Evolutionary conservation across 2,888 invertebrate genomes (phyloP), one percentile per base, ranked within the genome.

Genomic region (Pachycephus smyrnensis): DNA sequence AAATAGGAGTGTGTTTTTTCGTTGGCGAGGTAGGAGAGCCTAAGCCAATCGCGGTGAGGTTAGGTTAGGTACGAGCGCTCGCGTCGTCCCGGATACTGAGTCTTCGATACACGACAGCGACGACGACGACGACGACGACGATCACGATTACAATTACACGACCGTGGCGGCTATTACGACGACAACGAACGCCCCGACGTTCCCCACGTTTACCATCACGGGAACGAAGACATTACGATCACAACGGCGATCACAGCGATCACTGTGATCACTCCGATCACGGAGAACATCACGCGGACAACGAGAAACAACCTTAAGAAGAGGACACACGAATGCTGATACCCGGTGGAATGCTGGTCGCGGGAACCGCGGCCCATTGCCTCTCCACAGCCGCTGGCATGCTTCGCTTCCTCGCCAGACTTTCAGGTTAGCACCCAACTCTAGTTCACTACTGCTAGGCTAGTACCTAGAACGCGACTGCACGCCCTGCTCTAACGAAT

Each of bases 321-420:
- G 69, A 68, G 73, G 75, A 75, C 30, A 40, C 82, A 82, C 84
- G 85, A 87, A 89, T 89, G 89, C 88, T 88, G 86, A 86, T 88
- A 86, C 85, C 86, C 84, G 87, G 88, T 85, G 88, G 87, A 85
- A 86, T 89, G 84, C 86, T 87, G 82, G 86, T 85, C 80, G 86
- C 87, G 85, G 88, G 85, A 88, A 89, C 85, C 84, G 85, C 87
- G 86, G 84, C 87, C 82, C 87, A 86, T 83, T 87, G 86, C 85
- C 85, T 86, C 80, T 87, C 88, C 82, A 85, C 88, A 83, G 86
- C 89, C 84, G 86, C 89, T 86, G 88, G 89, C 84, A 90, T 90
- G 91, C 87, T 90, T 84, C 87, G 90, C 90, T 93, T 93, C 92
- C 92, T 94, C 92, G 93, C 93, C 90, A 93, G 93, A 92, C 93